These are phyloP conservation scores for Melieria picta DNA, from an alignment of 2,888 invertebrate genomes.

Conservation along the genomic window DNA sequence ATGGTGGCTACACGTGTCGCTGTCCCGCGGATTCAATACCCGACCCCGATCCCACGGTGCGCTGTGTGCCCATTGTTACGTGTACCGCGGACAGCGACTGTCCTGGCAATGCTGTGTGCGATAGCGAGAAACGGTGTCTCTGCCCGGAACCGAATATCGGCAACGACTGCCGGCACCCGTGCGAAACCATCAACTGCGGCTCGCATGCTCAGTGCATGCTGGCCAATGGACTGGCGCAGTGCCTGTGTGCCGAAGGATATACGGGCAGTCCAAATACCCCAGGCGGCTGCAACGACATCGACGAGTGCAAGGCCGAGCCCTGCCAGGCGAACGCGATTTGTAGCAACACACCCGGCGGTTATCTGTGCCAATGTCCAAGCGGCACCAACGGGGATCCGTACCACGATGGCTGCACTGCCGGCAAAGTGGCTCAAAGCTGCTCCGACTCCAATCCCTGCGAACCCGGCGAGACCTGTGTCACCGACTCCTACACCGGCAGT, in stretches of 20 bases:
- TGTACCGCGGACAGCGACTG: slow-evolving; percentile 82
- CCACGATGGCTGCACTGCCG: slow-evolving; percentile 77
- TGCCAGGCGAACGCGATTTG: slow-evolving; percentile 89
- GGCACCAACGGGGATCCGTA: slow-evolving; percentile 85
- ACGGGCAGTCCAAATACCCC: slow-evolving; percentile 71
- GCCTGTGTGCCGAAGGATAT: slow-evolving; percentile 84
- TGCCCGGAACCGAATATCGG: slow-evolving; percentile 93
- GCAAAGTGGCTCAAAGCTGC: slow-evolving; percentile 75
- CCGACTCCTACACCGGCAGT: slow-evolving; percentile 76
- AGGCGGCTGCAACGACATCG: slow-evolving; percentile 85
- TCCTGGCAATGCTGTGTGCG: slow-evolving; percentile 90
- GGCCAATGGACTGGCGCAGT: slow-evolving; percentile 83
- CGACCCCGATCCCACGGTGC: slow-evolving; percentile 84
- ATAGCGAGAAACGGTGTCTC: slow-evolving; percentile 79
- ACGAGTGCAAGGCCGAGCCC: slow-evolving; percentile 85
- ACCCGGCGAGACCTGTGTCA: slow-evolving; percentile 85
- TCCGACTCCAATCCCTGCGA: slow-evolving; percentile 82
- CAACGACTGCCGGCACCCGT: slow-evolving; percentile 93
- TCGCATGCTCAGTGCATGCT: slow-evolving; percentile 90
- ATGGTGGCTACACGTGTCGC: slow-evolving; percentile 81
- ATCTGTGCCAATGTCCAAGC: slow-evolving; percentile 87
- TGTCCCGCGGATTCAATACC: slow-evolving; percentile 85
- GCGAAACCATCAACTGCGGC: slow-evolving; percentile 85
- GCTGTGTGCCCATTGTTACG: slow-evolving; percentile 84
- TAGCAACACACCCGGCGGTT: slow-evolving; percentile 86